phyloP scores from a whole-genome alignment of 35 echinoderm and acorn worm genomes.

The Patiria miniata region DNA sequence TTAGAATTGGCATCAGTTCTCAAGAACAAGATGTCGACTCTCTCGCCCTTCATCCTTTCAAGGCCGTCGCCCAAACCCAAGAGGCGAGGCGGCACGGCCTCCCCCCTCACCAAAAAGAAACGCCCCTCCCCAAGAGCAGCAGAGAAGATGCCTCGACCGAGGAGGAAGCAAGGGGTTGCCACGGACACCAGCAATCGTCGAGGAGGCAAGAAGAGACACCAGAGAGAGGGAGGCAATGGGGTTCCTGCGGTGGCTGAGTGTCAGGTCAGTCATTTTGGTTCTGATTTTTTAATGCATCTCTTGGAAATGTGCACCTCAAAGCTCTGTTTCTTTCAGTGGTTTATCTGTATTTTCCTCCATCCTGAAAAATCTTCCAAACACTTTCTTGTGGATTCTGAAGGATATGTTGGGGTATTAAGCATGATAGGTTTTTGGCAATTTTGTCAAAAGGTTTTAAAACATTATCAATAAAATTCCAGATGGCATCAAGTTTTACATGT shows the following conservation, averaged over 20 bases:
- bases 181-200: not conserved
- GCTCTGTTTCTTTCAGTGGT: no score
- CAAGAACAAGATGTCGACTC: not conserved
- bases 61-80: not conserved
- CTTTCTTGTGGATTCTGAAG: no score
- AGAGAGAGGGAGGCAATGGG: not conserved
- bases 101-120: not conserved
- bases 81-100: not conserved
- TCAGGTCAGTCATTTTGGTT: not conserved
- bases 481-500: no score
- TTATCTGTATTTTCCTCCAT: no score
- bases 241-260: conserved; percentile 1
- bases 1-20: no score
- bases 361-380: no score
- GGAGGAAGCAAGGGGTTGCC: not conserved
- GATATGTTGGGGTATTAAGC: no score
- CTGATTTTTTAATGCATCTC: no score
- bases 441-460: no score
- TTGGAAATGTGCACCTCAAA: no score
- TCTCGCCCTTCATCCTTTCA: not conserved
- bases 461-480: no score
- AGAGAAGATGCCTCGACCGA: conserved; percentile 1
- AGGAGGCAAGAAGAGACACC: conserved; percentile 6
- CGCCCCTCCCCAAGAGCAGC: not conserved
- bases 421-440: no score